Evolutionary conservation across 1,140 invertebrate species (phyloP).

Genomic region (Atta cephalotes): DNA sequence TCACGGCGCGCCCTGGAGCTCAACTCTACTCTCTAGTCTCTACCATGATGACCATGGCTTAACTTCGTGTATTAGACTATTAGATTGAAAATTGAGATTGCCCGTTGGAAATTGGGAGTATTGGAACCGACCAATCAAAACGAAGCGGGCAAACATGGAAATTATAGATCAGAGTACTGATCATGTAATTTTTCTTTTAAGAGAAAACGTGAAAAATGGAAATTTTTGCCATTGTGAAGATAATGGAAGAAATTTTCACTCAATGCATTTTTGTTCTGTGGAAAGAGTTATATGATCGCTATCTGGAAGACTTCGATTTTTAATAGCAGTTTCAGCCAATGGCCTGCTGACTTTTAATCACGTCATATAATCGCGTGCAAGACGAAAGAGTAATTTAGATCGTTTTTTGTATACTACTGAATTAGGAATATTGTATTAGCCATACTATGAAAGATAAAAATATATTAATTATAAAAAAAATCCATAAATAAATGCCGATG

Average conservation of each 20-base stretch:
- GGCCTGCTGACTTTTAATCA: not conserved
- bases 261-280: no score
- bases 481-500: not conserved
- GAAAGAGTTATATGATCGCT: no score
- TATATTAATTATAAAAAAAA: not conserved
- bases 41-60: not conserved
- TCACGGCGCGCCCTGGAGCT: conserved; percentile 6
- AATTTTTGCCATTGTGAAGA: no score
- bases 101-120: not conserved
- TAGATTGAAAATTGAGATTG: not conserved
- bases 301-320: not conserved
- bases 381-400: not conserved
- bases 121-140: not conserved
- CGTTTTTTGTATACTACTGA: not conserved
- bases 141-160: not conserved
- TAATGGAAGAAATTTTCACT: no score
- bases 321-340: not conserved
- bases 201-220: no score
- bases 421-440: not conserved
- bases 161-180: not conserved
- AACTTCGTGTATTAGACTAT: not conserved
- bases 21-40: no score
- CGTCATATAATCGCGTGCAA: not conserved
- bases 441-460: not conserved
- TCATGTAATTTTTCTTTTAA: no score